Percentiles rank a stretch among this genome's conserved stretches.
Conservation (phyloP, 2,888 invertebrate species). For the Eupithecia exiguata region DNA sequence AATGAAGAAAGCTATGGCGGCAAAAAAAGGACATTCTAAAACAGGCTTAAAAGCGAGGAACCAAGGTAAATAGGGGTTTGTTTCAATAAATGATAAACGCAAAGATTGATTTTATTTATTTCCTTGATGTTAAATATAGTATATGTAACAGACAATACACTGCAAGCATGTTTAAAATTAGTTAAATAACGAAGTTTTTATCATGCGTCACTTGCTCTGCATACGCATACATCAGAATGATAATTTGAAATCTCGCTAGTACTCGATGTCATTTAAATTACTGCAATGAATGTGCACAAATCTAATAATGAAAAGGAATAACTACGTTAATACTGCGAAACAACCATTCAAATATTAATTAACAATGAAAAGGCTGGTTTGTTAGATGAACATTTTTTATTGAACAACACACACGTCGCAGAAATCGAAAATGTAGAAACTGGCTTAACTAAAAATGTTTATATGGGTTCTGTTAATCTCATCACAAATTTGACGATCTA, state of each 20-base stretch:
- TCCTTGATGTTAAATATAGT: not conserved
- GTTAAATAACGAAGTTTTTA: not conserved
- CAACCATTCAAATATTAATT: not conserved
- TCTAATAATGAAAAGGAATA: not conserved
- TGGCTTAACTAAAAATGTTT: not conserved
- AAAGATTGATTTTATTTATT: slow-evolving; percentile 26
- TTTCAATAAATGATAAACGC: slow-evolving; percentile 26
- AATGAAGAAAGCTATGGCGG: not conserved
- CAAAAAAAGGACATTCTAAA: not conserved
- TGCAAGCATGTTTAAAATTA: not conserved
- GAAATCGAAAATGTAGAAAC: not conserved
- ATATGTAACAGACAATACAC: not conserved
- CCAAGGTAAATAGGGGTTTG: slow-evolving; percentile 27
- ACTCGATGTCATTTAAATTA: not conserved
- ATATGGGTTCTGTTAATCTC: not conserved
- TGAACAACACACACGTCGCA: not conserved
- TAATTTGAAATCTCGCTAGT: not conserved
- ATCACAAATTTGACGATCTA: not conserved
- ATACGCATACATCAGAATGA: not conserved
- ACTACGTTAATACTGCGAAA: not conserved
- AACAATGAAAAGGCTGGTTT: not conserved
- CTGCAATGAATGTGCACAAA: not conserved
- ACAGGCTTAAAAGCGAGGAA: not conserved
- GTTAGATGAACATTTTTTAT: not conserved
- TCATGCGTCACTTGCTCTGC: not conserved